These are phyloP conservation scores for Hypena proboscidalis DNA, from an alignment of 2,888 invertebrate species.

Conservation along the genomic window DNA sequence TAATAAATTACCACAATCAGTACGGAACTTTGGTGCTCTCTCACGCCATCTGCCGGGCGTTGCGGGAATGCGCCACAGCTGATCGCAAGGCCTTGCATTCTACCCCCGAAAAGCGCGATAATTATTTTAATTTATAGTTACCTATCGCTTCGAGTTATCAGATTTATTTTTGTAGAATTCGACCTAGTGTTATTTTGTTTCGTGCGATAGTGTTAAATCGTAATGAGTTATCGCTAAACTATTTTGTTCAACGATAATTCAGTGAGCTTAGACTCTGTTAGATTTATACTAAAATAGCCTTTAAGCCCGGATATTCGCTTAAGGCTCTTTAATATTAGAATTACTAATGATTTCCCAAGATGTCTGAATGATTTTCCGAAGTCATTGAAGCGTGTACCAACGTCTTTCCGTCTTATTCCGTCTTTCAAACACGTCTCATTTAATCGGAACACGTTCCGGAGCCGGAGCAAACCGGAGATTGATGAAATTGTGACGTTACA, in stretches of 20 bases:
- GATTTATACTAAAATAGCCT: too few relatives aligned
- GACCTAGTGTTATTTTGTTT: slow-evolving; percentile 21
- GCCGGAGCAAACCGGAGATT: slow-evolving; percentile 61
- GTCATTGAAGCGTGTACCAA: slow-evolving; percentile 49
- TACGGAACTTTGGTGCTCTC: slow-evolving; percentile 9
- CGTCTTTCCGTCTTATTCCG: slow-evolving; percentile 50
- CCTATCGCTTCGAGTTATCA: slow-evolving; percentile 42
- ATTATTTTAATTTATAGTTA: slow-evolving; percentile 73
- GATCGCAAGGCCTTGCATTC: slow-evolving; percentile 50
- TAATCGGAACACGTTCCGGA: slow-evolving; percentile 48
- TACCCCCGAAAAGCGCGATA: slow-evolving; percentile 69
- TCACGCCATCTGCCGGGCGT: slow-evolving; percentile 14
- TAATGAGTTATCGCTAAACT: slow-evolving; percentile 18
- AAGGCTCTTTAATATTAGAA: too few relatives aligned
- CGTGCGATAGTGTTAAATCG: slow-evolving; percentile 28
- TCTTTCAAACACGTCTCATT: slow-evolving; percentile 36
- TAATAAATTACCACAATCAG: slow-evolving; percentile 38
- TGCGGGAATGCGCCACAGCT: slow-evolving; percentile 25
- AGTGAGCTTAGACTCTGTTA: background rate
- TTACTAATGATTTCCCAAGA: too few relatives aligned
- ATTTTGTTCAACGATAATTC: background rate
- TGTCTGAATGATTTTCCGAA: too few relatives aligned
- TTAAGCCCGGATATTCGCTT: too few relatives aligned
- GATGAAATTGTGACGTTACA: slow-evolving; percentile 56
- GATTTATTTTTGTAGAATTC: slow-evolving; percentile 46